Evolutionary conservation across 2,888 invertebrate species (phyloP).

Genomic region (Sarcophaga carnaria): DNA sequence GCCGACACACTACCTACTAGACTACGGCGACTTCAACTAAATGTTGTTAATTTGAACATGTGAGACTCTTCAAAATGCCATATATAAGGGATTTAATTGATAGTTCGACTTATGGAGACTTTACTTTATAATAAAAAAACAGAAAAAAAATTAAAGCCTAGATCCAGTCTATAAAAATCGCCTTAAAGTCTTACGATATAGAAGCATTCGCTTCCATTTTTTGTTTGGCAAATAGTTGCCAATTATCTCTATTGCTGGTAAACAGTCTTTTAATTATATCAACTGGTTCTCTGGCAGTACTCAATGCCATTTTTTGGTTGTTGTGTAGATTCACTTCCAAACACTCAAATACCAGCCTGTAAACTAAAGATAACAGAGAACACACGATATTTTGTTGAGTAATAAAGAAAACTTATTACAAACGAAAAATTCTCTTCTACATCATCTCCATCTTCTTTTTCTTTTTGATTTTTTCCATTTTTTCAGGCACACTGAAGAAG

Average conservation of each 20-base stretch:
- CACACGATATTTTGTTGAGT: slow-evolving; percentile 40
- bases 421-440: slow-evolving; percentile 13
- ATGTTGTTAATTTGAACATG: too few species aligned
- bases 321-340: background rate
- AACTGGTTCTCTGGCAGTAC: background rate
- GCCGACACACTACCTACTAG: too few species aligned
- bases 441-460: too few species aligned
- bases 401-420: slow-evolving; percentile 45
- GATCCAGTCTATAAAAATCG: too few species aligned
- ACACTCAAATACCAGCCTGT: slow-evolving; percentile 56
- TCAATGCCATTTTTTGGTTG: slow-evolving; percentile 1
- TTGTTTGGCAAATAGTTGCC: background rate
- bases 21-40: too few species aligned
- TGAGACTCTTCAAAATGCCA: too few species aligned
- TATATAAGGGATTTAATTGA: too few species aligned
- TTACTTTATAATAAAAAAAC: too few species aligned
- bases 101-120: too few species aligned
- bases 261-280: background rate
- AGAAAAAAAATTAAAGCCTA: too few species aligned
- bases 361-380: slow-evolving; percentile 70
- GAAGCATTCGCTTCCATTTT: too few species aligned
- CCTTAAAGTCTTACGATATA: too few species aligned
- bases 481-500: background rate
- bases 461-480: background rate
- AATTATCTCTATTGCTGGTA: background rate